These are phyloP conservation scores for Syrista parreyssii DNA, from an alignment of 2,888 invertebrate genomes.

Conservation along the genomic window DNA sequence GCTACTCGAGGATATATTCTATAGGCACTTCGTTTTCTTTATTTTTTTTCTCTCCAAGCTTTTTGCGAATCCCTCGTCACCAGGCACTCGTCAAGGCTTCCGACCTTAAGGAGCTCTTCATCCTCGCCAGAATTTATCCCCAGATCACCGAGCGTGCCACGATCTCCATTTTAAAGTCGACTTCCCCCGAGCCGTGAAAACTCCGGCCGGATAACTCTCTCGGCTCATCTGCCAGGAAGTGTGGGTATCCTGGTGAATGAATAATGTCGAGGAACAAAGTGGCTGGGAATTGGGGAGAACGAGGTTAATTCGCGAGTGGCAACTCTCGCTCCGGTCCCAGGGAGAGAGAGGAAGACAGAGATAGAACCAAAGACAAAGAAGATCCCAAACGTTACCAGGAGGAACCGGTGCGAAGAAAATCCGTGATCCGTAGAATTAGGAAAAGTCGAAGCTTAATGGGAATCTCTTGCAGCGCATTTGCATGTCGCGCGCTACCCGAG, in stretches of 20 bases:
- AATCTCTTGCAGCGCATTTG: conserved; percentile 16
- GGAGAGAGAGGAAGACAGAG: too few relatives aligned
- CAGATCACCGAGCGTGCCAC: not conserved
- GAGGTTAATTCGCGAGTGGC: not conserved
- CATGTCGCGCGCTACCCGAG: not conserved
- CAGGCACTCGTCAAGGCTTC: not conserved
- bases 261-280: not conserved
- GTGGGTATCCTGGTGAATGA: not conserved
- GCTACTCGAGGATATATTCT: not conserved
- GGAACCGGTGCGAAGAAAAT: not conserved
- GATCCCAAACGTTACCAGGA: not conserved
- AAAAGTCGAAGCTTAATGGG: conserved; percentile 19
- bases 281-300: not conserved
- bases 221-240: not conserved
- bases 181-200: not conserved
- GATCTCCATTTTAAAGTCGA: not conserved
- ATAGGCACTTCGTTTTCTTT: not conserved
- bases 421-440: not conserved
- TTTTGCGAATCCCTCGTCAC: not conserved
- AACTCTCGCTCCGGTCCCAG: not conserved
- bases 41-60: not conserved
- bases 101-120: not conserved
- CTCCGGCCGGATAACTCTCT: not conserved
- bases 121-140: not conserved
- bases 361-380: not conserved